These are phyloP conservation scores for Sebastes vulpes DNA, from an alignment of 2,797 vertebrate species.

Conservation along the genomic window DNA sequence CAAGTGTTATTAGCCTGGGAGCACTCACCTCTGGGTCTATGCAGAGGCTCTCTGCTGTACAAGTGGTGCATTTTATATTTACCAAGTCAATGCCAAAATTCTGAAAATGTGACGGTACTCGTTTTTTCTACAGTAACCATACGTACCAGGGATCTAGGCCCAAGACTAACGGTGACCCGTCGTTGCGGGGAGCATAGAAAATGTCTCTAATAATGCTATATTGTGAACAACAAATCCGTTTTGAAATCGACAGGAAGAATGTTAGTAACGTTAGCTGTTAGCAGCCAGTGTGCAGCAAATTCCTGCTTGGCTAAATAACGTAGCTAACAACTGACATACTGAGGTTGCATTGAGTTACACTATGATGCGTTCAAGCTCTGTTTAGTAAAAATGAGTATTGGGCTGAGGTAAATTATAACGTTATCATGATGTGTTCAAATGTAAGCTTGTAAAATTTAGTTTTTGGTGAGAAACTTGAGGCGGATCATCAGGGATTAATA, in stretches of 20 bases:
- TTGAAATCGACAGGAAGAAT: too few species aligned
- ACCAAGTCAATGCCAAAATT: neutral
- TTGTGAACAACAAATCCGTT: too few species aligned
- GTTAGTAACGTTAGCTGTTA: too few species aligned
- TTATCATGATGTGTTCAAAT: neutral
- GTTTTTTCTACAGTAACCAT: neutral
- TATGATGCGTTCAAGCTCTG: neutral
- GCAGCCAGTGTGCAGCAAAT: too few species aligned
- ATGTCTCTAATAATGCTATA: too few species aligned
- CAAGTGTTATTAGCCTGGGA: neutral
- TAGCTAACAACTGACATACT: too few species aligned
- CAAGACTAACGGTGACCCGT: neutral
- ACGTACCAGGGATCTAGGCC: too few species aligned
- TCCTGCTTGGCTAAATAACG: too few species aligned
- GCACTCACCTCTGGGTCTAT: neutral
- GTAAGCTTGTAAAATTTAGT: neutral
- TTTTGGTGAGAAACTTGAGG: neutral
- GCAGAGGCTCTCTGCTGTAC: neutral
- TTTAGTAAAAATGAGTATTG: neutral
- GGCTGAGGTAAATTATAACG: neutral
- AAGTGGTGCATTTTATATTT: neutral
- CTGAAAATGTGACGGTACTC: neutral
- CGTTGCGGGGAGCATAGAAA: fast-evolving
- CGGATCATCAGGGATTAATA: neutral
- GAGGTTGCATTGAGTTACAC: neutral